A percentile compares a stretch with the other conserved stretches of the same genome.
These are phyloP conservation scores for Cyclura pinguis DNA, from an alignment of 2,797 vertebrate genomes.

Conservation along the genomic window DNA sequence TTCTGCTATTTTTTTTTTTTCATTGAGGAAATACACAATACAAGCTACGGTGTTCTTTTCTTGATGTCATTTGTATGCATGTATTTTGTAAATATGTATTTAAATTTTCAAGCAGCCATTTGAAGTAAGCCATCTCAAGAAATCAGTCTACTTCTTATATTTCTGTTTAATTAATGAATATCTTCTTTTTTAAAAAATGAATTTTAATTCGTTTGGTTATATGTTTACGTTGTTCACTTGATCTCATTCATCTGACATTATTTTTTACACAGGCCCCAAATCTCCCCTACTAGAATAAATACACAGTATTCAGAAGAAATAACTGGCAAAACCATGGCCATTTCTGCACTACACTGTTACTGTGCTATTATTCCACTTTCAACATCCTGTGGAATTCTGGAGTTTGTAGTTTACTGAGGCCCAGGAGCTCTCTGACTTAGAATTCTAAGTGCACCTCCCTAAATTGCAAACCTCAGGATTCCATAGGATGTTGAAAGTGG, in stretches of 20 bases:
- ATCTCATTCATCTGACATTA: neutral
- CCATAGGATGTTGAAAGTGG: too few relatives aligned
- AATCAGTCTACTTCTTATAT: neutral
- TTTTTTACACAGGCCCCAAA: neutral
- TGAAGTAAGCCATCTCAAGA: slow-evolving; percentile 17
- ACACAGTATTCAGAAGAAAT: neutral
- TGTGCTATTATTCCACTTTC: too few relatives aligned
- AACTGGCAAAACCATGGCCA: too few relatives aligned
- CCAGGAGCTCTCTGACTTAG: too few relatives aligned
- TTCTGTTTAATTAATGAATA: slow-evolving; percentile 10
- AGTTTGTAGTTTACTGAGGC: too few relatives aligned
- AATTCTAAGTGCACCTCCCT: too few relatives aligned
- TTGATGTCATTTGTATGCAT: slow-evolving; percentile 54
- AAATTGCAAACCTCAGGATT: too few relatives aligned
- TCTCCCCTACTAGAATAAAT: neutral
- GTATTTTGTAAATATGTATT: neutral
- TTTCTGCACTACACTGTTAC: too few relatives aligned
- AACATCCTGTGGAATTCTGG: too few relatives aligned
- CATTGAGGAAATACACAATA: slow-evolving; percentile 45
- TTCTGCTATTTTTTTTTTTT: slow-evolving; percentile 44
- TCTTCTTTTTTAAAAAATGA: neutral
- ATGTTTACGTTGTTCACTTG: neutral
- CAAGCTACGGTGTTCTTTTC: slow-evolving; percentile 33
- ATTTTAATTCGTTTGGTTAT: slow-evolving; percentile 6
- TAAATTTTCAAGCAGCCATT: slow-evolving; percentile 20